Evolutionary conservation across 2,888 invertebrate species (phyloP).

Genomic region (Pterostichus niger): DNA sequence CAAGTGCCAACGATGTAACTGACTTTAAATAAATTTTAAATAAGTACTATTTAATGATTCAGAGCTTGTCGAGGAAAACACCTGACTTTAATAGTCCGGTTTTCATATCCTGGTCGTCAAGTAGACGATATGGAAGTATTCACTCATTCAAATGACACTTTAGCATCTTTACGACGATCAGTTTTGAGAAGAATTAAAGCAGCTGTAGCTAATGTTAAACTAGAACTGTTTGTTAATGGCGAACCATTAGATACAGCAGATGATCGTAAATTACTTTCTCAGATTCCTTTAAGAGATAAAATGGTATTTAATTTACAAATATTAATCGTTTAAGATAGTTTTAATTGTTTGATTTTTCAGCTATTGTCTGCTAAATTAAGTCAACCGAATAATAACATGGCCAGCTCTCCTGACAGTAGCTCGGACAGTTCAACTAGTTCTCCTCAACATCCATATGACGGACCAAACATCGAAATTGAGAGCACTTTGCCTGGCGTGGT

Average conservation of each 20-base stretch:
- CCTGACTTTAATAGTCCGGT: constrained; percentile 89
- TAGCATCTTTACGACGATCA: constrained; percentile 90
- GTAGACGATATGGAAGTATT: constrained; percentile 95
- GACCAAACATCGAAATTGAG: constrained; percentile 90
- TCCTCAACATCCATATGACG: constrained; percentile 91
- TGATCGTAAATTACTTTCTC: constrained; percentile 91
- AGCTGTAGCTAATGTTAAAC: constrained; percentile 87
- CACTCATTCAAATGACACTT: constrained; percentile 96
- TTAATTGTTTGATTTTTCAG: constrained; percentile 74
- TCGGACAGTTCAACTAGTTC: constrained; percentile 97
- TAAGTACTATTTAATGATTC: constrained; percentile 66
- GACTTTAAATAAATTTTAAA: constrained; percentile 69
- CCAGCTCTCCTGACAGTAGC: constrained; percentile 93
- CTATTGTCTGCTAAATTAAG: constrained; percentile 88
- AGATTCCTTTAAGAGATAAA: constrained; percentile 92
- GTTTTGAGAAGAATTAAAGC: constrained; percentile 84
- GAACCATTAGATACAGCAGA: constrained; percentile 92
- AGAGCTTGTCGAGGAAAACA: constrained; percentile 95
- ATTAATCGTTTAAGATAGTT: constrained; percentile 1
- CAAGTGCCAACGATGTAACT: not conserved
- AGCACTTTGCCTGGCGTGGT: constrained; percentile 94
- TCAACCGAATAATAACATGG: constrained; percentile 85
- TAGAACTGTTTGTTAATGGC: constrained; percentile 94
- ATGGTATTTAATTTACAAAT: constrained; percentile 80
- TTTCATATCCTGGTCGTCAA: constrained; percentile 90